Conservation (phyloP, 2,113 vertebrate species). For the Alexandromys fortis region DNA sequence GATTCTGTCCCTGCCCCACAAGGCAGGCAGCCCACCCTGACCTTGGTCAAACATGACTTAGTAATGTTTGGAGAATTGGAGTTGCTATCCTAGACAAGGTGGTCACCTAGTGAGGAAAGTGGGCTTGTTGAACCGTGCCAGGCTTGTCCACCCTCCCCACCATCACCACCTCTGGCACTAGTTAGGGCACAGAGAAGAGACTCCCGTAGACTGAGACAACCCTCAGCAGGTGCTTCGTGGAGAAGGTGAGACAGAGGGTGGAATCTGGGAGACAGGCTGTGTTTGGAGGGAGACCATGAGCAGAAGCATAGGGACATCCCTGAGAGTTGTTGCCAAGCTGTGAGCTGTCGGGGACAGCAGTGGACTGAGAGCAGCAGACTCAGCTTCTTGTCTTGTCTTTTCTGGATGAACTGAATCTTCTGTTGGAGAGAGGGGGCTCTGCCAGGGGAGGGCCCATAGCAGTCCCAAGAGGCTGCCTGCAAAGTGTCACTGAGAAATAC, state of each 20-base stretch:
- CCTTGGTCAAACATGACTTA: background rate
- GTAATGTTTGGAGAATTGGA: background rate
- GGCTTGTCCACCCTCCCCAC: background rate
- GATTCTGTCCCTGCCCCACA: background rate
- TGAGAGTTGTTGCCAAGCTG: background rate
- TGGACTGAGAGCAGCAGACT: background rate
- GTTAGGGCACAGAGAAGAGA: background rate
- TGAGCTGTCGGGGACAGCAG: background rate
- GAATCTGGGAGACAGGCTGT: background rate
- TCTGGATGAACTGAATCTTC: background rate
- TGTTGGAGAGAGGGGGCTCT: background rate
- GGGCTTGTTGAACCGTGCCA: background rate
- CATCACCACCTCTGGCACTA: background rate
- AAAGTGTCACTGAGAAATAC: background rate
- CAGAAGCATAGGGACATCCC: background rate
- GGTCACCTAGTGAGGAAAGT: background rate
- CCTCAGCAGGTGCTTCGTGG: background rate
- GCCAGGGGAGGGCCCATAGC: background rate
- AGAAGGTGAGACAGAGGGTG: background rate
- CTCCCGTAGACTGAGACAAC: background rate
- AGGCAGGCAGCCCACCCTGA: background rate
- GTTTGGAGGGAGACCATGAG: background rate
- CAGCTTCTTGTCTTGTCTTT: conserved; percentile 16
- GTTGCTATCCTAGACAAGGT: background rate
- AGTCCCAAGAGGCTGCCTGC: background rate